These are phyloP conservation scores for Datnioides undecimradiatus DNA, from an alignment of 2,113 vertebrate species.

Conservation along the genomic window DNA sequence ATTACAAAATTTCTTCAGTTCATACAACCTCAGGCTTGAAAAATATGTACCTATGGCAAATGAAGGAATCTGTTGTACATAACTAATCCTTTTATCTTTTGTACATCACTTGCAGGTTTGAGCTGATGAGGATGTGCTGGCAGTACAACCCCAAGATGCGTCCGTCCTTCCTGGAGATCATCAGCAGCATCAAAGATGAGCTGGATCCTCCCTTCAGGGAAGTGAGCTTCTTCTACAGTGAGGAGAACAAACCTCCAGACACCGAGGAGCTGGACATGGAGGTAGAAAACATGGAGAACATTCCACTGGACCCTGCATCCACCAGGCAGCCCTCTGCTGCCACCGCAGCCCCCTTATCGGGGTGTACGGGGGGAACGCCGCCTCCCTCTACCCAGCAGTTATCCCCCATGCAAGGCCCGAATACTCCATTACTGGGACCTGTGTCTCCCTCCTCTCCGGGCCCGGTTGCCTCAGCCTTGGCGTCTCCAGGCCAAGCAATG, in stretches of 20 bases:
- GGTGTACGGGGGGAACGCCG: slow-evolving; percentile 58
- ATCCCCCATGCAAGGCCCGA: slow-evolving; percentile 73
- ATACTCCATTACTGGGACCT: slow-evolving; percentile 72
- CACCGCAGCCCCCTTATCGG: slow-evolving; percentile 53
- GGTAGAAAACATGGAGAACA: slow-evolving; percentile 96
- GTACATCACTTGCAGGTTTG: slow-evolving; percentile 85
- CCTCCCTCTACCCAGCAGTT: slow-evolving; percentile 71
- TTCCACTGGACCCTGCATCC: slow-evolving; percentile 93
- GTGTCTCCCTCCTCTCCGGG: slow-evolving; percentile 69
- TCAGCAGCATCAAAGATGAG: slow-evolving; percentile 95
- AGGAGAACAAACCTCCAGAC: slow-evolving; percentile 97
- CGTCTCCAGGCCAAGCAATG: slow-evolving; percentile 71
- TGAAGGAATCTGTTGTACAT: not conserved
- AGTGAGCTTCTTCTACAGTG: slow-evolving; percentile 98
- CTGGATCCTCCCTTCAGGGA: slow-evolving; percentile 93
- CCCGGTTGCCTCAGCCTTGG: slow-evolving; percentile 64
- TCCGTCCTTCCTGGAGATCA: slow-evolving; percentile 97
- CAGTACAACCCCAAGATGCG: slow-evolving; percentile 99
- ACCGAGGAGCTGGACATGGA: slow-evolving; percentile 96
- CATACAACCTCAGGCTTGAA: too few species aligned
- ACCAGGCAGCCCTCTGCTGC: slow-evolving; percentile 85
- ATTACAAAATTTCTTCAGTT: too few species aligned
- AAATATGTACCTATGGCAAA: not conserved
- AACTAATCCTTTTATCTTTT: not conserved
- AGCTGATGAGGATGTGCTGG: slow-evolving; percentile 99